Base-by-base conservation (phyloP, 2,888 invertebrate genomes). In the Cheilosia soror region DNA sequence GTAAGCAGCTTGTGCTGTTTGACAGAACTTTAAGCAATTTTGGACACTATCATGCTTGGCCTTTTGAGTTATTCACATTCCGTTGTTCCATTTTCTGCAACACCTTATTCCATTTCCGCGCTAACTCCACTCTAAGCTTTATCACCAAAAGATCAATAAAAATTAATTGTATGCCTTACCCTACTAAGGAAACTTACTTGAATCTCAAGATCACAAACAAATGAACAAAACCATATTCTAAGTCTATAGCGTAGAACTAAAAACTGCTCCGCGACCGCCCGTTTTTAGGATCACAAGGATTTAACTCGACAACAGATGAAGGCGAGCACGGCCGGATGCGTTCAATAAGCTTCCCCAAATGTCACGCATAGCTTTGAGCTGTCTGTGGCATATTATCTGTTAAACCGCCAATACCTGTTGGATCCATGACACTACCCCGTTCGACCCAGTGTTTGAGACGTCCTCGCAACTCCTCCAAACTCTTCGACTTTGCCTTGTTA, bases 401-500 rank as follows among this genome's bases (percentile, higher is more conserved):
- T 68, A 89, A 90, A 37, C 88, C 88, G 1, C 88, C 89, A 66
- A 81, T 80, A 33, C 89, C 89, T 9, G 89, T 80, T 0, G 75
- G 75, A 57, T 87, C 87, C 72, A 87, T 81, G n/a, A 88, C 85
- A 15, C 88, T 88, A 6, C 96, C 96, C 87, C 96, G 96, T 73
- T 97, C 97, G 42, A 97, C 96, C 95, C 97, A 96, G 91, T 96
- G 96, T 93, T 96, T 96, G 90, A 97, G 93, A 87, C 96, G 94
- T 0, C 97, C 97, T 3, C 97, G 93, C 76, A 97, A 90, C 89
- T 97, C 97, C 89, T 97, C 97, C 87, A 97, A 93, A 89, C 97
- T 97, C 92, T 97, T 97, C 83, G 97, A 97, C 91, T 97, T 97
- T 5, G 97, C 97, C 91, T 97, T 97, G 91, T 97, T 97, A 91